A percentile compares a stretch with the other conserved stretches of the same genome.
Conservation (phyloP, 2,113 vertebrate species). For the Vulpes vulpes region DNA sequence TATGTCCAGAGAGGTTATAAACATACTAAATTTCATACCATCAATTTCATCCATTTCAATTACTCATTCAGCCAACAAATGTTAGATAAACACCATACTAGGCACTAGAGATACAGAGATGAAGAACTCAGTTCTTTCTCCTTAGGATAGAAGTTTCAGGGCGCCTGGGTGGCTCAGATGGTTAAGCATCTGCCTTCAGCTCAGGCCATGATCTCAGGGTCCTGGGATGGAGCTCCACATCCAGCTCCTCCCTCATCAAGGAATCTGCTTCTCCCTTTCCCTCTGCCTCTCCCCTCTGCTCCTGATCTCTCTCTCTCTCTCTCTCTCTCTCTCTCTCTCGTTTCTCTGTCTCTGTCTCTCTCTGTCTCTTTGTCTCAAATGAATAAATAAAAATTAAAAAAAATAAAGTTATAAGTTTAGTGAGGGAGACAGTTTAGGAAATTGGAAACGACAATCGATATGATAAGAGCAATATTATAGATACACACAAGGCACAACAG, state of each 20-base stretch:
- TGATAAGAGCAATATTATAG: background rate
- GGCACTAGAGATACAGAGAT: background rate
- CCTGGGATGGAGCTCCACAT: too few species aligned
- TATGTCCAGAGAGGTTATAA: slow-evolving; percentile 27
- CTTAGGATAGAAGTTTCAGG: background rate
- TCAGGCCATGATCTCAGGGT: too few species aligned
- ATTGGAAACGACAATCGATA: background rate
- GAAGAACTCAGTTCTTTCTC: background rate
- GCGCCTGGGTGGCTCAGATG: too few species aligned
- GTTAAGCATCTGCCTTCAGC: too few species aligned
- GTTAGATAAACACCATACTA: background rate
- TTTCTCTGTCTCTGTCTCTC: too few species aligned
- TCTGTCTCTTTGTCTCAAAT: too few species aligned
- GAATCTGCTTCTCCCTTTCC: too few species aligned
- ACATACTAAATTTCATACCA: slow-evolving; percentile 30
- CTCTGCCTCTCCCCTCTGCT: too few species aligned
- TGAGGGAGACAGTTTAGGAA: background rate
- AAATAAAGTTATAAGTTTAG: background rate
- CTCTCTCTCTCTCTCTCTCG: too few species aligned
- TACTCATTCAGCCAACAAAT: slow-evolving; percentile 36
- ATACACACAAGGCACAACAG: background rate
- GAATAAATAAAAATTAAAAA: too few species aligned
- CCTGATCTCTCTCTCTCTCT: too few species aligned
- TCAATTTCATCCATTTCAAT: slow-evolving; percentile 22
- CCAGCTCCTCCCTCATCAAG: too few species aligned